Evolutionary conservation across 2,113 vertebrate species (phyloP), one percentile per base, ranked within the genome.

Genomic region (Platysteira castanea): DNA sequence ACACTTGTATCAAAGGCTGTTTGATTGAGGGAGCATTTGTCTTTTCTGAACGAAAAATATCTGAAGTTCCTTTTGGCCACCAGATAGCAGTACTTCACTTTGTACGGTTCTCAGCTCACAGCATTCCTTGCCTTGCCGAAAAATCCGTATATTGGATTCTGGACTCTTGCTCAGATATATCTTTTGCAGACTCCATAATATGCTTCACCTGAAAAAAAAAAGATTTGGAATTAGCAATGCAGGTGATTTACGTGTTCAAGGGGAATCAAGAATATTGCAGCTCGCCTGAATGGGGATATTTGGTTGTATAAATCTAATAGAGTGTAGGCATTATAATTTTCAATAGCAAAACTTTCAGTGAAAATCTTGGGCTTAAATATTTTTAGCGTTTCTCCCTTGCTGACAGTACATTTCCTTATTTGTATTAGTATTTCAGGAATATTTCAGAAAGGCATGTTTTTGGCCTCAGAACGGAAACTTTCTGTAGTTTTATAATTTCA

Each of bases 51-150:
- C 73, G 56, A 56, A 90, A 94, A 59, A 93, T 18, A 52, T 6
- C 71, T 92, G n/a, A 76, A 74, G 61, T 49, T 13, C 56, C 78
- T 76, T 90, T 41, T 94, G 93, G 92, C 97, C 98, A 98, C 96
- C 95, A 98, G 98, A 93, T 97, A 97, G 98, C 98, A 98, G 97
- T 97, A 94, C 80, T 70, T 95, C 94, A 86, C 92, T 96, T 97
- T 22, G 9, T 63, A 98, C 23, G 4, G 30, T 59, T 77, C 79
- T 82, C 87, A 80, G 49, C 42, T 82, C 91, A 68, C 63, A 85
- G 24, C 20, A 12, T 20, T 87, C 73, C 90, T 87, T 44, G 22
- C 67, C 64, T 84, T 9, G 1, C 33, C 5, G 9, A 75, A 92
- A 92, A 92, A 67, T 79, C 67, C 21, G 13, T 63, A 6, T 93